Percentiles rank a stretch among this genome's conserved stretches.
Evolutionary conservation across 2,797 vertebrate species (phyloP).

Genomic region (Dendrocincla tyrannina): DNA sequence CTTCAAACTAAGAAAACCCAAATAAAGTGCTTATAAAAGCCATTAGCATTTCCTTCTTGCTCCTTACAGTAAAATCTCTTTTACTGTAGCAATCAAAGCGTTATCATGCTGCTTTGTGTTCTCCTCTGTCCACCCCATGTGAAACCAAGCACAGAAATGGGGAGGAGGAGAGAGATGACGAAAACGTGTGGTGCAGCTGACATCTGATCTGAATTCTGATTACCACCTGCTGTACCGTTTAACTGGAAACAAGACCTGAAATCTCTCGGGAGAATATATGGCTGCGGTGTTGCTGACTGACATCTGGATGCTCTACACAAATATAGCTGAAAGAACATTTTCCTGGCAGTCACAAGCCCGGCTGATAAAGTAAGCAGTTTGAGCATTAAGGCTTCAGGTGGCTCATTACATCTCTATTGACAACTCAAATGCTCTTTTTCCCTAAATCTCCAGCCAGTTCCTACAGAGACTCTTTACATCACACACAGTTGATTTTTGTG

Average conservation of each 20-base stretch:
- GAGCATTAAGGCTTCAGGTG: conserved; percentile 56
- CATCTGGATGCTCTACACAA: conserved; percentile 63
- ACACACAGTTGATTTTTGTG: background rate
- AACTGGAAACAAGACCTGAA: conserved; percentile 48
- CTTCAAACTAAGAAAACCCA: background rate
- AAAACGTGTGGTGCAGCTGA: conserved; percentile 23
- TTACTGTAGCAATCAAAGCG: background rate
- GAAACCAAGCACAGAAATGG: background rate
- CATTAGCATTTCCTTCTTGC: background rate
- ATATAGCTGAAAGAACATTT: conserved; percentile 58
- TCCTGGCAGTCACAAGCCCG: conserved; percentile 41
- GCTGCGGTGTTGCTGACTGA: conserved; percentile 47
- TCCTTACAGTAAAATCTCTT: background rate
- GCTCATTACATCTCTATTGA: conserved; percentile 53
- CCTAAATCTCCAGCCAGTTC: background rate
- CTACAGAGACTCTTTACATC: background rate
- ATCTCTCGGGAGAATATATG: conserved; percentile 15
- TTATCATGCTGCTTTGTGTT: background rate
- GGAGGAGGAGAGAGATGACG: background rate
- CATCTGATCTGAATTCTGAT: conserved; percentile 51
- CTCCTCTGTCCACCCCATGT: background rate
- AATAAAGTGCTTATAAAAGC: background rate
- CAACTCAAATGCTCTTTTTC: conserved; percentile 11
- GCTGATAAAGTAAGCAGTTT: conserved; percentile 42
- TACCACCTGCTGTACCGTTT: conserved; percentile 43